Conservation (phyloP, 2,113 vertebrate species). For the Rhinolophus sinicus region DNA sequence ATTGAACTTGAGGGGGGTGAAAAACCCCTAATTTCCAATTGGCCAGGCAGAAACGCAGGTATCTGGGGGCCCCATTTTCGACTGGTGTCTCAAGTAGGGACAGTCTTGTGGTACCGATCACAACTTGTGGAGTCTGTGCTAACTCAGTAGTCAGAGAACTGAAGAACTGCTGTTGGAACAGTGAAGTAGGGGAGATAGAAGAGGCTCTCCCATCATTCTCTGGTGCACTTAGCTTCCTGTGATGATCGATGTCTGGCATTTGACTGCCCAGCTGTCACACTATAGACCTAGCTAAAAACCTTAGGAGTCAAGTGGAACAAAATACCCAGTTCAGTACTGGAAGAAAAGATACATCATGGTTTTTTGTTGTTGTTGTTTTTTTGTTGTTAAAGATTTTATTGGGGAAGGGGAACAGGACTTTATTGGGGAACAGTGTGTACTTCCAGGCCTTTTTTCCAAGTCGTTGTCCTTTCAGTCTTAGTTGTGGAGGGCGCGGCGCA, state of each 20-base stretch:
- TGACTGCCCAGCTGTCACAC: background rate
- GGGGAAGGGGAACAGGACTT: too few species aligned
- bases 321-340: background rate
- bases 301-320: background rate
- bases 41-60: background rate
- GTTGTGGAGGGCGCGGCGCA: too few species aligned
- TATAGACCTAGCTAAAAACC: background rate
- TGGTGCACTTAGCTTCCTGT: background rate
- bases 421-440: too few species aligned
- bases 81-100: background rate
- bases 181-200: background rate
- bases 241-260: background rate
- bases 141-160: background rate
- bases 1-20: background rate
- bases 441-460: too few species aligned
- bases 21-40: background rate
- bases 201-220: background rate
- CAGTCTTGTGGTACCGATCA: background rate
- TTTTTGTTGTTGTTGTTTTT: too few species aligned
- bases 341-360: background rate
- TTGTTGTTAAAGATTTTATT: too few species aligned
- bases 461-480: too few species aligned
- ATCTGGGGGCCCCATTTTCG: background rate
- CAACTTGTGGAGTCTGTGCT: background rate
- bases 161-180: background rate